phyloP scores from a whole-genome alignment of 1,140 invertebrate genomes.

The Drosophila truncata region DNA sequence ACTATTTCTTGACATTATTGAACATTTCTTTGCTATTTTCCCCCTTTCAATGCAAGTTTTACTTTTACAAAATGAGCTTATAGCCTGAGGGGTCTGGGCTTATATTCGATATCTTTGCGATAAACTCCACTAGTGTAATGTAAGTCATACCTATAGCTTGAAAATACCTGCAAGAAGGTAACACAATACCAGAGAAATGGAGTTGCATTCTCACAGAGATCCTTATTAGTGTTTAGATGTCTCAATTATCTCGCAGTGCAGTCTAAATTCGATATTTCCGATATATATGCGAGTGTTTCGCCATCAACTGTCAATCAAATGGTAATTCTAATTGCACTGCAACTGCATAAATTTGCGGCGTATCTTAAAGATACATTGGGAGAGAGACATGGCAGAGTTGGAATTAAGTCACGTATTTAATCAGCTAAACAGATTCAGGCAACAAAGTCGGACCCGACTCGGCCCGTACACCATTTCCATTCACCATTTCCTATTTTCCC shows the following conservation, averaged over 20 bases:
- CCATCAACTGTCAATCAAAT: slow-evolving; percentile 37
- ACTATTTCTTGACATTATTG: not conserved
- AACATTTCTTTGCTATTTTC: not conserved
- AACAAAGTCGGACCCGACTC: slow-evolving; percentile 34
- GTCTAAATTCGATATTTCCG: slow-evolving; percentile 1
- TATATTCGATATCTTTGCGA: not conserved
- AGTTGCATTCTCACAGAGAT: not conserved
- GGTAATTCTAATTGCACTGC: slow-evolving; percentile 44
- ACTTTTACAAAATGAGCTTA: not conserved
- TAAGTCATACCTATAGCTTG: not conserved
- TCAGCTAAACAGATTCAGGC: slow-evolving; percentile 74
- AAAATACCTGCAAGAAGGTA: not conserved
- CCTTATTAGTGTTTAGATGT: not conserved
- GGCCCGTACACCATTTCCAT: slow-evolving; percentile 26
- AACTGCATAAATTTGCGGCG: slow-evolving; percentile 46
- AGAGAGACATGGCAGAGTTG: not conserved
- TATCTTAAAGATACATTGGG: slow-evolving; percentile 56
- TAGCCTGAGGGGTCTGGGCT: not conserved
- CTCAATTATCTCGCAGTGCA: not conserved
- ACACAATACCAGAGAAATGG: not conserved
- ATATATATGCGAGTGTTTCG: slow-evolving; percentile 6
- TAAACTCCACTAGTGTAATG: not conserved
- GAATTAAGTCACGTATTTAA: slow-evolving; percentile 84
- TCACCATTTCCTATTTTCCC: slow-evolving; percentile 13
- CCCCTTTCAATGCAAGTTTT: not conserved